Evolutionary conservation across 2,888 invertebrate genomes (phyloP), one percentile per base, ranked within the genome.

Genomic region (Agrochola circellaris): DNA sequence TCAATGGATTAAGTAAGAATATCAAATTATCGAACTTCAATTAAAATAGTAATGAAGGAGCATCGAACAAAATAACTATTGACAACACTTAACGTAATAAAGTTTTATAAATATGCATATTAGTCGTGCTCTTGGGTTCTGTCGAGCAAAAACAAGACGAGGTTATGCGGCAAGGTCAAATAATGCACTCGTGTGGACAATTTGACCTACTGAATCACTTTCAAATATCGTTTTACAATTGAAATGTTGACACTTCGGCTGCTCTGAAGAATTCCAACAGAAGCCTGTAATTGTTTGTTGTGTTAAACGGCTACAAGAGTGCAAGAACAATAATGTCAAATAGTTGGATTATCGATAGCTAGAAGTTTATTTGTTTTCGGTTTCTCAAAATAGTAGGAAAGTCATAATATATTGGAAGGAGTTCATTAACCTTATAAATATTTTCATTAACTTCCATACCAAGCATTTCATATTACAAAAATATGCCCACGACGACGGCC

Each of bases 121-220:
- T 85, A 84, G 84, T 79, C 81, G 85, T 88, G 92, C 84, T 91
- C 90, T 92, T 92, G 90, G 88, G 87, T 89, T 87, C 85, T 78
- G 90, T 90, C 90, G 90, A 90, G 89, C 90, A 92, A 94, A 93
- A 94, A 91, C 91, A 85, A 88, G 84, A 82, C 93, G 92, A 94
- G 94, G 94, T 91, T 92, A 77, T 89, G 89, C 92, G 89, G 89
- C 88, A 92, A 90, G 84, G 82, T 83, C 84, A 88, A 86, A 86
- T 87, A 86, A 83, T 92, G 92, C 91, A 91, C 88, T 89, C 89
- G 89, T 88, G 87, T 85, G 83, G 85, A 88, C 82, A 86, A 87
- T 86, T 84, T 72, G 80, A 84, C 77, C 84, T 80, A 86, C 82
- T 82, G 71, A 83, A 83, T 84, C 73, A 85, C 82, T 85, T 85